Evolutionary conservation across 2,888 invertebrate species (phyloP).

Genomic region (Spisula subtruncata): DNA sequence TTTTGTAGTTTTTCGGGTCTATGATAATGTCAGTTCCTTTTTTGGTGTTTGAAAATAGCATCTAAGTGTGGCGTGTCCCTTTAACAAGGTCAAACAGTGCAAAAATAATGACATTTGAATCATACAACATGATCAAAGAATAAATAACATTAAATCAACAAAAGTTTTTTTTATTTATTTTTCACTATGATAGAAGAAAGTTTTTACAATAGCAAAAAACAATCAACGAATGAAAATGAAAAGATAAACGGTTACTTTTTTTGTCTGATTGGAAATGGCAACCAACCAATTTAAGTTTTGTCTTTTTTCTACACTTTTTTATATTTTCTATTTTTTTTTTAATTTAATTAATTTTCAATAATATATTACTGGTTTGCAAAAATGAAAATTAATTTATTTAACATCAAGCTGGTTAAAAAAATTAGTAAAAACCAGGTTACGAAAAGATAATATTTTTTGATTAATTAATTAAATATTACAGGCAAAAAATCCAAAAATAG

Average conservation of each 20-base stretch:
- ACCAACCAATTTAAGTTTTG: constrained; percentile 23
- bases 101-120: background rate
- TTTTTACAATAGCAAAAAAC: background rate
- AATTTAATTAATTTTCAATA: background rate
- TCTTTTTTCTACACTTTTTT: constrained; percentile 32
- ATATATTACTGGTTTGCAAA: background rate
- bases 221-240: background rate
- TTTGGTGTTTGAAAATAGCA: no score
- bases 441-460: background rate
- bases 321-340: constrained; percentile 36
- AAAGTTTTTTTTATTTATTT: background rate
- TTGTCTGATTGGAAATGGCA: constrained; percentile 29
- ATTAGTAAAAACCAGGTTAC: background rate
- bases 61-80: no score
- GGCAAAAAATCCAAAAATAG: background rate
- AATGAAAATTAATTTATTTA: background rate
- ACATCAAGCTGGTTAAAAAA: background rate
- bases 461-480: no score
- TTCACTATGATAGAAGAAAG: background rate
- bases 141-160: background rate
- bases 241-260: constrained; percentile 35
- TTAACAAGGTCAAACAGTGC: background rate
- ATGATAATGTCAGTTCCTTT: no score
- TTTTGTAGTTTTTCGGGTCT: no score
- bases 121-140: background rate